Percentiles rank a stretch among this genome's conserved stretches.
These are phyloP conservation scores for Synergus umbraculus DNA, from an alignment of 2,888 invertebrate species.

Conservation along the genomic window DNA sequence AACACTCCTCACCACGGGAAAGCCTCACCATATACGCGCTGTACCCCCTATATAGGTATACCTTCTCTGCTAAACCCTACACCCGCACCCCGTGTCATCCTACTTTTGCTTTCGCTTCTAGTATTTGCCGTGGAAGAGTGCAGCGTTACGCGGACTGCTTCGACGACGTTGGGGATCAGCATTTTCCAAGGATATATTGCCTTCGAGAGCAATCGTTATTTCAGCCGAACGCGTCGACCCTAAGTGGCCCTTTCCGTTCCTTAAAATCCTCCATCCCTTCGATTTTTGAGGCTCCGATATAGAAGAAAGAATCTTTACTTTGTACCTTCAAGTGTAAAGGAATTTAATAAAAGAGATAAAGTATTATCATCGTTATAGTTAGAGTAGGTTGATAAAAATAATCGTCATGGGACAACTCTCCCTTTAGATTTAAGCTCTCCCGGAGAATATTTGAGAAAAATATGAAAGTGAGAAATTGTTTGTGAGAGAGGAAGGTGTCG, in stretches of 20 bases:
- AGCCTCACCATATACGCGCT: conserved; percentile 54
- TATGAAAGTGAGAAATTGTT: neutral
- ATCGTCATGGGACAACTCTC: no score
- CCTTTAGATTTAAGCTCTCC: no score
- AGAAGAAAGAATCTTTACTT: no score
- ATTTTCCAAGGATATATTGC: conserved; percentile 63
- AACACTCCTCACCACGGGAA: conserved; percentile 70
- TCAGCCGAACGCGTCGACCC: conserved; percentile 51
- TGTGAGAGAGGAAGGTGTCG: conserved; percentile 65
- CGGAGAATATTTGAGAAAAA: neutral
- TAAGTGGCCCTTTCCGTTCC: conserved; percentile 7
- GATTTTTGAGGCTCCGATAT: neutral
- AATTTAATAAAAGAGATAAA: no score
- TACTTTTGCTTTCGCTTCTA: conserved; percentile 67
- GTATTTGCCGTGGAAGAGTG: conserved; percentile 70
- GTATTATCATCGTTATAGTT: no score
- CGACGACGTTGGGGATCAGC: conserved; percentile 60
- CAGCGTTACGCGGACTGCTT: conserved; percentile 55
- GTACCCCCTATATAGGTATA: conserved; percentile 42
- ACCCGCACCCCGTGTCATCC: conserved; percentile 58
- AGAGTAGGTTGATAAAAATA: no score
- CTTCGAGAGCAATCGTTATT: conserved; percentile 60
- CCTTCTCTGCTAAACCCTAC: conserved; percentile 47
- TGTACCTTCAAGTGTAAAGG: no score
- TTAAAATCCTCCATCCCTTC: neutral